Evolutionary conservation across 2,113 vertebrate genomes (phyloP).

Genomic region (Tachycineta bicolor): DNA sequence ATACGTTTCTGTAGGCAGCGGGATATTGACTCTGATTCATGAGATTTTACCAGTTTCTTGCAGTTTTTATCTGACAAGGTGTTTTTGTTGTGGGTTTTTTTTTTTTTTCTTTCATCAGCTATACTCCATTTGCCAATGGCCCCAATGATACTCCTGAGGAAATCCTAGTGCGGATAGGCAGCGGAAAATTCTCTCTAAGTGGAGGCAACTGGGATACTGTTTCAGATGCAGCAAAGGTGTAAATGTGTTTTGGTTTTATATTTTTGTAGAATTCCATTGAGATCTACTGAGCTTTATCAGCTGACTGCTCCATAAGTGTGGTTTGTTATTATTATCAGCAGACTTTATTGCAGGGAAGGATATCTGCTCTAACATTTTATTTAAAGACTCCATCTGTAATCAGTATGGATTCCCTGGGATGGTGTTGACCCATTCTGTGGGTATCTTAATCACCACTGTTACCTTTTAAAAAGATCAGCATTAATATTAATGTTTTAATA

Average conservation of each 20-base stretch:
- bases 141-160: constrained; percentile 97
- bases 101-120: constrained; percentile 75
- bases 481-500: neutral
- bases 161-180: constrained; percentile 92
- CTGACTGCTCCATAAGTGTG: neutral
- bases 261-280: neutral
- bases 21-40: neutral
- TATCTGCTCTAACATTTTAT: neutral
- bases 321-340: neutral
- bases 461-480: neutral
- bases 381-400: neutral
- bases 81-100: neutral
- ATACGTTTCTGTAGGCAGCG: neutral
- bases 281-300: neutral
- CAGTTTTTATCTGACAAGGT: neutral
- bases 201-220: constrained; percentile 97
- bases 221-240: constrained; percentile 95
- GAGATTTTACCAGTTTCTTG: neutral
- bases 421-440: neutral
- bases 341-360: neutral
- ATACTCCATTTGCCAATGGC: constrained; percentile 94
- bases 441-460: neutral
- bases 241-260: constrained; percentile 1
- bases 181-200: constrained; percentile 92
- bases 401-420: neutral